Conservation (phyloP, 2,113 vertebrate species). For the Apteryx owenii region DNA sequence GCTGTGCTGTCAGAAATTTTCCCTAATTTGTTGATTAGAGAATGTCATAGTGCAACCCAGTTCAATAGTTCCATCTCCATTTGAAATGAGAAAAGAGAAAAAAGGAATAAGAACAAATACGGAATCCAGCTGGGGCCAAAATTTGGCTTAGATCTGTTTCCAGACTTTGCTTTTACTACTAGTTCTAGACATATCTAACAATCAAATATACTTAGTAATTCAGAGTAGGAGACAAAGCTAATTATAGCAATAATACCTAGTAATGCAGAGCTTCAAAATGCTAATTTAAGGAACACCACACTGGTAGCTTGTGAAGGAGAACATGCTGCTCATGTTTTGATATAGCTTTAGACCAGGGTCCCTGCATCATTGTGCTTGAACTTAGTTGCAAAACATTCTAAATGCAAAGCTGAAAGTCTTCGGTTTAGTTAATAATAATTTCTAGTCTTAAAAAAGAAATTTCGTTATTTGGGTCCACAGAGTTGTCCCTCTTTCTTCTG, state of each 20-base stretch:
- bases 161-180: not conserved
- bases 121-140: not conserved
- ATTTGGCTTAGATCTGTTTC: not conserved
- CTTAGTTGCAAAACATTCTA: not conserved
- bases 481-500: not conserved
- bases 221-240: not conserved
- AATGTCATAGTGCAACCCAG: too few relatives aligned
- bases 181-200: not conserved
- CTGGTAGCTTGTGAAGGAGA: not conserved
- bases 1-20: not conserved
- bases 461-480: not conserved
- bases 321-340: not conserved
- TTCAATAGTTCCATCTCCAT: too few relatives aligned
- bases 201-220: not conserved
- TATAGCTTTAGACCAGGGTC: not conserved
- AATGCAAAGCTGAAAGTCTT: not conserved
- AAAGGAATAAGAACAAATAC: not conserved
- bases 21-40: not conserved
- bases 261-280: not conserved
- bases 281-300: not conserved
- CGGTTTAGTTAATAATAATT: not conserved
- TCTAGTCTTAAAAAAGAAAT: not conserved
- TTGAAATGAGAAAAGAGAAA: not conserved
- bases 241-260: not conserved
- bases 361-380: not conserved